Evolutionary conservation across 1,140 invertebrate genomes (phyloP), one percentile per base, ranked within the genome.

Genomic region (Pogonognathellus flavescens): DNA sequence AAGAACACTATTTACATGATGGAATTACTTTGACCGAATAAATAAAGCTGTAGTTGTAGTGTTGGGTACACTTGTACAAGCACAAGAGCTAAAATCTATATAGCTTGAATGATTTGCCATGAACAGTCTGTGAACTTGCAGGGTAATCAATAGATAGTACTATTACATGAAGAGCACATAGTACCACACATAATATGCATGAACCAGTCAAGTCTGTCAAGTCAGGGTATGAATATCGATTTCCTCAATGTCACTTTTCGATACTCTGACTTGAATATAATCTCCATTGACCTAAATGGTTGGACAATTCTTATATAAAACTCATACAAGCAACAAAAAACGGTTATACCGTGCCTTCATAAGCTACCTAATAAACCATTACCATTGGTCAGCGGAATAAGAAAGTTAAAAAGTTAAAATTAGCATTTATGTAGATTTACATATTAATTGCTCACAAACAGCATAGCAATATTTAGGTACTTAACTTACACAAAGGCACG

Each of bases 181-280:
- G n/a, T 6, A 41, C 1, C 6, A 41, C 31, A 41, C 31, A 13
- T 31, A 66, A 25, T 25, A 66, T 25, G 62, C 13, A 66, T 25
- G 22, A 66, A 20, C 62, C 25, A 25, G 53, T 16, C 11, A 66
- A 31, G 20, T 9, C 22, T 14, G 20, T 66, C 14, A 13, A 25
- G 62, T 66, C 62, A 22, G 25, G 25, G 25, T 66, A 66, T 66
- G 25, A 41, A 41, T 20, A 66, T 66, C 62, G 62, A 66, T 66
- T 66, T 66, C 20, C 14, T 20, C 62, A 66, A 66, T 66, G 62
- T 66, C 62, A 66, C n/a, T 66, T 66, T 25, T 41, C 22, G 62
- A 66, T 66, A 66, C 62, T 25, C 20, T 66, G 62, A 66, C 62
- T 66, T 25, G 62, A 25, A 25, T 13, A 66, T 25, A 66, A 20